These are phyloP conservation scores for Nebria brevicollis DNA, from an alignment of 2,888 invertebrate genomes.

Conservation along the genomic window DNA sequence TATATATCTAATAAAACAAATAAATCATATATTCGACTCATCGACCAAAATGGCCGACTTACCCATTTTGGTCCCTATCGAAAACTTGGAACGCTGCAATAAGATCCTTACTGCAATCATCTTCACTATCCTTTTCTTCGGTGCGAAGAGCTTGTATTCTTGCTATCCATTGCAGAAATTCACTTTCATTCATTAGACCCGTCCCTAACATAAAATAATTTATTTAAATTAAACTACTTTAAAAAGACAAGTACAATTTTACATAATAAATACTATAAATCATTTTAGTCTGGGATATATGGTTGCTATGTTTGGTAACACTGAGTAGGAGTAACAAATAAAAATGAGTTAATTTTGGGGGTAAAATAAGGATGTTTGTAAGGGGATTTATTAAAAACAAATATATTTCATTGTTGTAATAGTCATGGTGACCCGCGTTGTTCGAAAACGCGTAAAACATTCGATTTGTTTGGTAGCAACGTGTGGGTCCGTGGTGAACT, in stretches of 20 bases:
- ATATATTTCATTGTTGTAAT: neutral
- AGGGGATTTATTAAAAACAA: neutral
- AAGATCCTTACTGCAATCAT: slow-evolving; percentile 79
- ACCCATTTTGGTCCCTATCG: slow-evolving; percentile 88
- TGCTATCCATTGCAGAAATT: slow-evolving; percentile 81
- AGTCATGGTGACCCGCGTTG: too few species aligned
- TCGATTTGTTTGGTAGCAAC: too few species aligned
- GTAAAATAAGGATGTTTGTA: neutral
- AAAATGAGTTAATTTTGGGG: neutral
- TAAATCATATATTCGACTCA: too few species aligned
- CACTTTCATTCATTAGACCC: slow-evolving; percentile 80
- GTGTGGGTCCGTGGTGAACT: neutral
- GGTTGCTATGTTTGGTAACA: neutral
- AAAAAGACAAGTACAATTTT: too few species aligned
- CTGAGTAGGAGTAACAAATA: neutral
- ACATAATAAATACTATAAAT: too few species aligned
- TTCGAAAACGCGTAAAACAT: too few species aligned
- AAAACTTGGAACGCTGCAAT: slow-evolving; percentile 91
- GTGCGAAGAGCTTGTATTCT: slow-evolving; percentile 77
- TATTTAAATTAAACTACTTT: neutral
- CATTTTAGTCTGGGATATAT: neutral
- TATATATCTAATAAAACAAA: slow-evolving; percentile 70
- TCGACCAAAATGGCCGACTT: slow-evolving; percentile 1
- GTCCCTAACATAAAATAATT: slow-evolving; percentile 65
- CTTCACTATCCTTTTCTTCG: slow-evolving; percentile 69